Conservation (phyloP, 1,140 invertebrate species). For the Tetraneura akinire region DNA sequence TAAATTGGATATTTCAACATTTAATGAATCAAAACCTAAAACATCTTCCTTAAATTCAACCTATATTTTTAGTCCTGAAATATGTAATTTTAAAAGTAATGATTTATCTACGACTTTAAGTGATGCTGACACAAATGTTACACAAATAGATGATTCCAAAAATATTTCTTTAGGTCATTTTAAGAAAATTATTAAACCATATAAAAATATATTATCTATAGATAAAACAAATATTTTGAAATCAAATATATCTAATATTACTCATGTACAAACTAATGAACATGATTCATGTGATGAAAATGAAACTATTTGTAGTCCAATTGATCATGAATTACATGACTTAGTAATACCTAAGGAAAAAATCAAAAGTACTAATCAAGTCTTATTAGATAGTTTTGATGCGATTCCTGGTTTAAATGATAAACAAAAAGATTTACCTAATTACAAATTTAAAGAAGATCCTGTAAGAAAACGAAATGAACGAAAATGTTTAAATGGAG, state of each 20-base stretch:
- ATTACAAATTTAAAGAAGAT: conserved; percentile 51
- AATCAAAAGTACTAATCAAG: not conserved
- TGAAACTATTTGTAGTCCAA: conserved; percentile 23
- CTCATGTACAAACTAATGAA: not conserved
- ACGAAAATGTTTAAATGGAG: conserved; percentile 47
- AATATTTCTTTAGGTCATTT: conserved; percentile 6
- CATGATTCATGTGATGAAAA: not conserved
- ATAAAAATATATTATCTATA: not conserved
- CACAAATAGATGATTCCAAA: not conserved
- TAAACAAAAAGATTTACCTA: conserved; percentile 23
- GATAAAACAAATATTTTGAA: conserved; percentile 12
- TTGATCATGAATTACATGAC: conserved; percentile 1
- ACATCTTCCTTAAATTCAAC: not conserved
- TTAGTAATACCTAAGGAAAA: not conserved
- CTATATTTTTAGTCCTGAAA: not conserved
- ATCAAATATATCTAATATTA: not conserved
- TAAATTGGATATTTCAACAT: conserved; percentile 17
- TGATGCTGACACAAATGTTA: not conserved
- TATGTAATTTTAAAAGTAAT: not conserved
- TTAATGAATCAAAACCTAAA: not conserved
- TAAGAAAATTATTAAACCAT: conserved; percentile 4
- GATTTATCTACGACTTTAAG: not conserved
- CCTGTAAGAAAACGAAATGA: conserved; percentile 53
- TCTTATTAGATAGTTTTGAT: conserved; percentile 41
- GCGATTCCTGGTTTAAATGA: conserved; percentile 41